Evolutionary conservation across 2,888 invertebrate species (phyloP).

Genomic region (Tenodera sinensis): DNA sequence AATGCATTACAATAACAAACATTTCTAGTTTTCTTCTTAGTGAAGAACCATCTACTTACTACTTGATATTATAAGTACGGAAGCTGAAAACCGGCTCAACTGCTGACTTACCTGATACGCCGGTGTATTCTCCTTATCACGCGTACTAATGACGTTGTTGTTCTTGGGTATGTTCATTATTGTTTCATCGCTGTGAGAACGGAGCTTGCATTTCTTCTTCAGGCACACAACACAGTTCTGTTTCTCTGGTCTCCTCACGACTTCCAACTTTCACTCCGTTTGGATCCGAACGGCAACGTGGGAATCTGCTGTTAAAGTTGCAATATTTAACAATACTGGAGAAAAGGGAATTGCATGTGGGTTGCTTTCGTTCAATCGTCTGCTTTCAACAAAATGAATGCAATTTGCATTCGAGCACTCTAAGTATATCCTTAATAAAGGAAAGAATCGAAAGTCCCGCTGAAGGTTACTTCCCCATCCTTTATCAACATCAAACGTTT

Average conservation of each 20-base stretch:
- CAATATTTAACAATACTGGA: neutral
- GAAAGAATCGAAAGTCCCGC: neutral
- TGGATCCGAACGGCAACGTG: neutral
- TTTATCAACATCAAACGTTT: neutral
- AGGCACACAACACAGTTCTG: neutral
- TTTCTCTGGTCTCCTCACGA: neutral
- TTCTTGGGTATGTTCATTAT: conserved; percentile 14
- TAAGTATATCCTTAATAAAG: neutral
- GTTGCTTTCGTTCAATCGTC: neutral
- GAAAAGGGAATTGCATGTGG: neutral
- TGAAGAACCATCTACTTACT: no score
- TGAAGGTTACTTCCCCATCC: neutral
- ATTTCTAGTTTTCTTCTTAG: no score
- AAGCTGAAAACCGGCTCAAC: no score
- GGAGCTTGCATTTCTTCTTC: neutral
- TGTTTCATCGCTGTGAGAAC: conserved; percentile 1
- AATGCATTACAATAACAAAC: no score
- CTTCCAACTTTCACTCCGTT: neutral
- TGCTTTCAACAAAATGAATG: no score
- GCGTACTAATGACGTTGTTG: conserved; percentile 53
- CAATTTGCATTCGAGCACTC: neutral
- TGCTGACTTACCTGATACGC: conserved; percentile 61
- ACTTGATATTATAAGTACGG: no score
- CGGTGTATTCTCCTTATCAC: conserved; percentile 63
- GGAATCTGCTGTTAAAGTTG: neutral